Evolutionary conservation across 2,888 invertebrate species (phyloP).

Genomic region (Pseudococcus jackbeardsleyi): DNA sequence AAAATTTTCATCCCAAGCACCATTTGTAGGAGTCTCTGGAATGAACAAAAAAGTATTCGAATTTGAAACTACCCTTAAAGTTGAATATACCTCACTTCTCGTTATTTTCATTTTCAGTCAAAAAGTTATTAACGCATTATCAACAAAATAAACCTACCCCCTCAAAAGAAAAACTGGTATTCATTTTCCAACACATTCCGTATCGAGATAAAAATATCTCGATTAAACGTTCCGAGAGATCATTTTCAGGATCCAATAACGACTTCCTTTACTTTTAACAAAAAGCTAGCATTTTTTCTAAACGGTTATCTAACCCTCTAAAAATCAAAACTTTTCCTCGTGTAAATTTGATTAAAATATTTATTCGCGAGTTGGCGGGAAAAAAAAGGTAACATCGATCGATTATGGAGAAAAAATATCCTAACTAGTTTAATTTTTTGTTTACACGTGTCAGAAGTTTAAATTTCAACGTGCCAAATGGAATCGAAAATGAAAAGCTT

Average conservation of each 20-base stretch:
- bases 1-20: too few species aligned
- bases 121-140: too few species aligned
- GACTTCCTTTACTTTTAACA: not conserved
- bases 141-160: too few species aligned
- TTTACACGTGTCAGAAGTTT: not conserved
- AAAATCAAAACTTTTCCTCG: not conserved
- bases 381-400: not conserved
- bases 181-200: not conserved
- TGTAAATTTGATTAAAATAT: not conserved
- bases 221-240: not conserved
- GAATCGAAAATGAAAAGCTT: not conserved
- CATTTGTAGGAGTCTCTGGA: too few species aligned
- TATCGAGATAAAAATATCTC: too few species aligned
- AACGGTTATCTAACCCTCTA: not conserved
- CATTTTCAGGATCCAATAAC: not conserved
- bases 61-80: too few species aligned
- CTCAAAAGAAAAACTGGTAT: too few species aligned
- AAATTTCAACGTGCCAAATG: not conserved
- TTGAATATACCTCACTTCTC: too few species aligned
- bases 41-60: too few species aligned
- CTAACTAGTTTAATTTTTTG: slow-evolving; percentile 7
- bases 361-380: not conserved
- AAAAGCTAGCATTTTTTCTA: not conserved
- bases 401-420: not conserved
- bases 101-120: too few species aligned